Base-by-base conservation (phyloP, 2,113 vertebrate species). In the Cyprinodon tularosa region DNA sequence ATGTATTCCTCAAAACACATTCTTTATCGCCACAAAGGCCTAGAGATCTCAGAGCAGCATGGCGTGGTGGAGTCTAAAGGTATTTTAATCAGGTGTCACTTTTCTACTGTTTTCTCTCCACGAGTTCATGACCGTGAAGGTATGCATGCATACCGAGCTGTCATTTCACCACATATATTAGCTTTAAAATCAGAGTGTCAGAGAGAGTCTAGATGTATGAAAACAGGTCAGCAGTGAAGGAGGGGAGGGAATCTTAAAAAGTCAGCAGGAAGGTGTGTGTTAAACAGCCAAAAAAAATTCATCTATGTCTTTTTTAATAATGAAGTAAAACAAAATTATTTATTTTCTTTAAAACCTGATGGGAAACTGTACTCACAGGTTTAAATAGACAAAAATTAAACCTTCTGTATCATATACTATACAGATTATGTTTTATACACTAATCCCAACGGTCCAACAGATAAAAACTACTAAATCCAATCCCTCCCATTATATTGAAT, bases 1-100 rank as follows among this genome's bases (percentile, higher is more conserved):
- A 44, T 78, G 80, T 74, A 72, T 47, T 47, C 48, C 11, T 40
- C 15, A 53, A 76, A 83, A 74, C 71, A 64, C 85, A 78, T 80
- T 66, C 74, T 73, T 67, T 71, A 38, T 76, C 12, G 68, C 47
- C 45, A 53, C 47, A 48, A 38, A 65, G 66, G 60, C 48, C 66
- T n/a, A 38, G 64, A 67, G 45, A 36, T 40, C 71, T 67, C 67
- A 68, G 20, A 0, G 61, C 44, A 60, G 70, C 40, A 53, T 22
- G 47, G 70, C 15, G 20, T 29, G 66, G 1, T 29, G 29, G 29
- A 29, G 77, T 12, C 42, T 76, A 64, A 42, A 68, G 76, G 39
- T 50, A 66, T 66, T 76, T 44, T 65, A 68, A 90, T 89, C 81
- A 72, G 66, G 57, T 5, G 37, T 10, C 4, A 38, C 39, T 69